These are phyloP conservation scores for Dipodomys spectabilis DNA, from an alignment of 2,113 vertebrate species.

Conservation along the genomic window DNA sequence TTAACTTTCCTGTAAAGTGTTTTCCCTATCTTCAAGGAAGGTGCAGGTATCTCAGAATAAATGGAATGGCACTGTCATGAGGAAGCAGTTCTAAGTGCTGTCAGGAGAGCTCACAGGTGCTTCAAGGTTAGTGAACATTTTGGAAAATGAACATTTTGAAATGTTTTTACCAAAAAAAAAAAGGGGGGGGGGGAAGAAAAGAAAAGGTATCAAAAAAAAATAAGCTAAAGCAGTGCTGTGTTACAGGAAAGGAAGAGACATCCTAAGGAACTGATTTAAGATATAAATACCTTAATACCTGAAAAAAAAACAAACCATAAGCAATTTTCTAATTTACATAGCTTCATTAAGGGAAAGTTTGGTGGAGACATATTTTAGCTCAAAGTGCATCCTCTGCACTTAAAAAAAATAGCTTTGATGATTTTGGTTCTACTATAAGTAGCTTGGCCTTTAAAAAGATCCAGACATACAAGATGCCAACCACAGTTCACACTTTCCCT, in stretches of 20 bases:
- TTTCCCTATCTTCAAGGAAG: conserved; percentile 40
- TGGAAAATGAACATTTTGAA: background rate
- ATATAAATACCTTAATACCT: background rate
- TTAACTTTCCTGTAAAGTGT: conserved; percentile 54
- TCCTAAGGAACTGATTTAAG: background rate
- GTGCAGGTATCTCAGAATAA: conserved; percentile 24
- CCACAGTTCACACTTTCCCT: background rate
- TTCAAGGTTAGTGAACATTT: background rate
- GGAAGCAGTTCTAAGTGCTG: conserved; percentile 2
- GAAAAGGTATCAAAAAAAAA: background rate
- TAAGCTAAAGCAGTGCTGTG: background rate
- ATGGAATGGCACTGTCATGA: background rate
- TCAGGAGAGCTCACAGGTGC: background rate
- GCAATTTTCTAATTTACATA: background rate
- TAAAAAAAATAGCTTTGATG: background rate
- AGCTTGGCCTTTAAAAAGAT: background rate
- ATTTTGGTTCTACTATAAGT: background rate
- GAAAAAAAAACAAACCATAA: conserved; percentile 6
- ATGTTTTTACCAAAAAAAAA: background rate
- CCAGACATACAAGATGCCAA: background rate
- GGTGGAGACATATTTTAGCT: conserved; percentile 30
- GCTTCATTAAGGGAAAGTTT: background rate
- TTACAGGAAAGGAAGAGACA: background rate
- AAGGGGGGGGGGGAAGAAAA: no score
- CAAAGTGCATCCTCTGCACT: background rate